Evolutionary conservation across 2,888 invertebrate genomes (phyloP).

Genomic region (Helicoverpa assulta): DNA sequence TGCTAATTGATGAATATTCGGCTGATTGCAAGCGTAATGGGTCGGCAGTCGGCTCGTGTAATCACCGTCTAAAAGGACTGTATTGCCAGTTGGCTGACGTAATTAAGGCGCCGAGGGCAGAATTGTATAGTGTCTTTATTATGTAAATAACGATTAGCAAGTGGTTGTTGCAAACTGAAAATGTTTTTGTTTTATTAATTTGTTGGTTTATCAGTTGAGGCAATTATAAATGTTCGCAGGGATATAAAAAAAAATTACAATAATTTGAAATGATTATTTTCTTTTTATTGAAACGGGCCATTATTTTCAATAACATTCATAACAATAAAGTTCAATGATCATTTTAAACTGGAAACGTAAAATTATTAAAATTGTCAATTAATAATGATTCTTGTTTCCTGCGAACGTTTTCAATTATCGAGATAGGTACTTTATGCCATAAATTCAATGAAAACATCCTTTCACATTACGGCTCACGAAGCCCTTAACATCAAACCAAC

Average conservation of each 20-base stretch:
- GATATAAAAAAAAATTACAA: neutral
- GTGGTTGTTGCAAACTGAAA: slow-evolving; percentile 39
- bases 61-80: slow-evolving; percentile 54
- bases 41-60: slow-evolving; percentile 53
- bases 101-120: slow-evolving; percentile 64
- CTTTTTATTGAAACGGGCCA: slow-evolving; percentile 4
- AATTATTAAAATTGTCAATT: neutral
- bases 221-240: too few relatives aligned
- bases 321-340: neutral
- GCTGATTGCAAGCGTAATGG: slow-evolving; percentile 63
- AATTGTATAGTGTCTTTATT: slow-evolving; percentile 56
- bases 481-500: neutral
- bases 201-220: neutral
- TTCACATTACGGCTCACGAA: neutral
- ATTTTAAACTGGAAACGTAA: neutral
- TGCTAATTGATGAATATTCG: slow-evolving; percentile 73
- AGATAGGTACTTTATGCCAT: too few relatives aligned
- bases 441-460: too few relatives aligned
- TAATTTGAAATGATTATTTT: neutral
- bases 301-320: slow-evolving; percentile 4
- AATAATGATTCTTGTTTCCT: neutral
- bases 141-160: slow-evolving; percentile 51
- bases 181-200: slow-evolving; percentile 11
- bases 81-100: slow-evolving; percentile 56
- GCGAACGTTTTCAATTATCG: neutral